Base-by-base conservation (phyloP, 2,888 invertebrate species). In the Ctenicera cuprea region DNA sequence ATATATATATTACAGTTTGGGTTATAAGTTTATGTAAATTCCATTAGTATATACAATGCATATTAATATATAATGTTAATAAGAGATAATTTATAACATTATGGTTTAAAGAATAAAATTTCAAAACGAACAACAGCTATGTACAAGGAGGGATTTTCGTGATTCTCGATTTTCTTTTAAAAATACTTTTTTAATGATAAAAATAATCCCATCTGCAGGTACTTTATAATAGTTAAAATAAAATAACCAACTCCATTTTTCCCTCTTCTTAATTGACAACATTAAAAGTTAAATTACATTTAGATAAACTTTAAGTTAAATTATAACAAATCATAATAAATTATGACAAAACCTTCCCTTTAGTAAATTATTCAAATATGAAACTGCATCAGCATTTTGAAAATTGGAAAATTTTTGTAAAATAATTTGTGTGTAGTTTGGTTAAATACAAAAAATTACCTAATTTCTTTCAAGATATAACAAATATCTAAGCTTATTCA, bases 21-120 rank as follows among this genome's bases (percentile, higher is more conserved):
- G 65, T 70, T 64, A 64, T 65, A 48, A 52, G 52, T 64, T 73
- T 69, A 57, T 37, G 57, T 68, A 57, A 74, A 62, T 67, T 14
- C 63, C 70, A 71, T 43, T 48, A 57, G 22, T 73, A 73, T 73
- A 43, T 64, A 73, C 73, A 73, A 43, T 69, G 52, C 69, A 59
- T 57, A 54, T 57, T 68, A 61, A 62, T 9, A 33, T 33, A 33
- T 33, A 33, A 50, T 20, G 45, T 62, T 70, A 30, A 70, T 70
- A 70, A 70, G 70, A 73, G 64, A 69, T 33, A 68, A 62, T 69
- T 64, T 43, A 45, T 64, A 74, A 45, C 67, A 73, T 64, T 65
- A 70, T 65, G 61, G 62, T 81, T 84, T 80, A 83, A 83, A 85
- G 84, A 85, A 86, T 85, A 86, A 84, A 85, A 84, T 84, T 82